phyloP scores from a whole-genome alignment of 92 coral and sea anemone species.

The Desmophyllum pertusum region DNA sequence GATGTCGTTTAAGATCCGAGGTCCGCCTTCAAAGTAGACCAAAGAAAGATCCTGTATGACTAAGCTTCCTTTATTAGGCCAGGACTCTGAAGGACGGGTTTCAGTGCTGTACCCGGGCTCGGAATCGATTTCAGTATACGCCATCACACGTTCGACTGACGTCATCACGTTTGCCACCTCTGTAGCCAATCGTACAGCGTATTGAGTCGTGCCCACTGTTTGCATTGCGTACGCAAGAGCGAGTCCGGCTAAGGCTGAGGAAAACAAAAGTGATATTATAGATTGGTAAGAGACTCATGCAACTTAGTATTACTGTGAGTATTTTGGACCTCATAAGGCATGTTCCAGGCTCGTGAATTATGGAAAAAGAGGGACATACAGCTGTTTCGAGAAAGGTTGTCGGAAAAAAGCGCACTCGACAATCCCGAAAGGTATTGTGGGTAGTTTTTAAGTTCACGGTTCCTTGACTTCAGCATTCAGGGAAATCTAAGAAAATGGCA shows the following conservation, averaged over 20 bases:
- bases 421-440: no score
- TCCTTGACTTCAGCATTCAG: no score
- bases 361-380: no score
- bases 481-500: no score
- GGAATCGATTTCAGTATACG: slow-evolving; percentile 38
- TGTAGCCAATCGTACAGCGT: neutral
- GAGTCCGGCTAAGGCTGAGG: slow-evolving; percentile 19
- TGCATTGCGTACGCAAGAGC: slow-evolving; percentile 3
- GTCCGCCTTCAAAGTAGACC: slow-evolving; percentile 42
- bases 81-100: slow-evolving; percentile 21
- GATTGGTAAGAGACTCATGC: no score
- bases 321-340: no score
- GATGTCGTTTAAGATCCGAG: slow-evolving; percentile 28
- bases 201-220: neutral
- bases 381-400: no score
- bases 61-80: slow-evolving; percentile 56
- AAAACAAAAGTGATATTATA: neutral
- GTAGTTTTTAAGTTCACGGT: no score
- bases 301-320: no score
- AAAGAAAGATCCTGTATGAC: slow-evolving; percentile 38
- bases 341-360: no score
- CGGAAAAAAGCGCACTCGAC: no score
- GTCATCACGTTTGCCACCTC: slow-evolving; percentile 46
- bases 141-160: slow-evolving; percentile 52
- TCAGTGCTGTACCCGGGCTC: slow-evolving; percentile 49